Evolutionary conservation across 2,888 invertebrate genomes (phyloP).

Genomic region (Noctua pronuba): DNA sequence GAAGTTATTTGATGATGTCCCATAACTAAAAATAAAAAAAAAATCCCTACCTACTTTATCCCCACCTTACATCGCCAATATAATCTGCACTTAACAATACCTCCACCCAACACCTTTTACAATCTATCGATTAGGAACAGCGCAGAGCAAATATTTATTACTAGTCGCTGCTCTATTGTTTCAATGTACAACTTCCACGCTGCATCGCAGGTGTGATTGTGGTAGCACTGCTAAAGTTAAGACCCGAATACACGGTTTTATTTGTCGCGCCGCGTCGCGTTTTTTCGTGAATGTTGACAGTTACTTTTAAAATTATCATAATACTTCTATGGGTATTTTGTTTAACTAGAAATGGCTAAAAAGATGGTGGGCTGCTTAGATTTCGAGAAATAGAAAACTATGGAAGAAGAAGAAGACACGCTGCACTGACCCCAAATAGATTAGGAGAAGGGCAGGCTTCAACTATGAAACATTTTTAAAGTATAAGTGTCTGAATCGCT

Average conservation of each 20-base stretch:
- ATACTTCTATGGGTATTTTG: background rate
- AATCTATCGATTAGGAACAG: constrained; percentile 19
- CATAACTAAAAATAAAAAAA: too few relatives aligned
- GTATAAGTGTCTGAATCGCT: background rate
- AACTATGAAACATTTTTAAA: background rate
- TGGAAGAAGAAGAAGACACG: background rate
- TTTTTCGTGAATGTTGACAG: background rate
- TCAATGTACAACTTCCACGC: constrained; percentile 38
- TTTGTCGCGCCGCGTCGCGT: background rate
- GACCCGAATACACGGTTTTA: constrained; percentile 25
- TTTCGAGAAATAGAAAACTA: background rate
- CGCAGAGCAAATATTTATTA: constrained; percentile 36
- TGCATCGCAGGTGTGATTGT: constrained; percentile 34
- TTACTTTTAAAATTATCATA: background rate
- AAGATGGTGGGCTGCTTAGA: background rate
- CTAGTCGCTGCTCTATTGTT: constrained; percentile 24
- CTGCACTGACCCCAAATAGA: background rate
- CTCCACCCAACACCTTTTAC: background rate
- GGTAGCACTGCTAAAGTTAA: constrained; percentile 9
- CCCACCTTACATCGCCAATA: too few relatives aligned
- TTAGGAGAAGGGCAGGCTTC: background rate
- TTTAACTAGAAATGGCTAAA: background rate
- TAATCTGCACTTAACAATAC: background rate
- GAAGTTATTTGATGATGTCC: too few relatives aligned
- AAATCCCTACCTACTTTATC: too few relatives aligned